A percentile compares a stretch with the other conserved stretches of the same genome.
phyloP scores from a whole-genome alignment of 2,113 vertebrate genomes.

The Scomber scombrus region DNA sequence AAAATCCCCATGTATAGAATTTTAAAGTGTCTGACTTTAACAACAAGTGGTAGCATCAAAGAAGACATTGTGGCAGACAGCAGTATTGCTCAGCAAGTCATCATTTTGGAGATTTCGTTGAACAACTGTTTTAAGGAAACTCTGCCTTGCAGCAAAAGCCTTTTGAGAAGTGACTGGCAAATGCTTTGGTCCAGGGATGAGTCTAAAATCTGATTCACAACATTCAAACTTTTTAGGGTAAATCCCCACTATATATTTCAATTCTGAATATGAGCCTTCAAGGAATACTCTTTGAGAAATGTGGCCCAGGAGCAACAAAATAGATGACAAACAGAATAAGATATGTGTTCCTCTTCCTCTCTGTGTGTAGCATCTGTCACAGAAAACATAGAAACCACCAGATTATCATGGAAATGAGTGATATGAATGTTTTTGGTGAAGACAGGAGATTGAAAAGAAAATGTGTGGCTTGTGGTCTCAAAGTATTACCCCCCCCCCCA shows the following conservation, averaged over 20 bases:
- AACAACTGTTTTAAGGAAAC: neutral
- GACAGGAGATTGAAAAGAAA: slow-evolving; percentile 54
- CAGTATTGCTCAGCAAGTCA: too few species aligned
- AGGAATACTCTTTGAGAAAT: neutral
- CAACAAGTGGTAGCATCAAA: too few species aligned
- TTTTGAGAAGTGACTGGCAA: neutral
- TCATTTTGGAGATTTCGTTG: too few species aligned
- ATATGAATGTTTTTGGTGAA: slow-evolving; percentile 33
- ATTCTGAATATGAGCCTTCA: neutral
- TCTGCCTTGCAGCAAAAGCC: neutral
- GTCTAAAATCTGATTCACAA: neutral
- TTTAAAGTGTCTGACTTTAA: too few species aligned
- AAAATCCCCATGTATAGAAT: too few species aligned
- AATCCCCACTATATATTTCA: too few species aligned
- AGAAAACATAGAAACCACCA: slow-evolving; percentile 34
- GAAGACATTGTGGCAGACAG: too few species aligned
- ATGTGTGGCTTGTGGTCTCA: slow-evolving; percentile 38
- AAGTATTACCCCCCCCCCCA: slow-evolving; percentile 8
- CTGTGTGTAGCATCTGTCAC: slow-evolving; percentile 43
- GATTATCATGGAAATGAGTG: slow-evolving; percentile 60
- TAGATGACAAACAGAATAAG: slow-evolving; percentile 27
- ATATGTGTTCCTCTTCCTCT: slow-evolving; percentile 22
- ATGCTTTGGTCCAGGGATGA: too few species aligned
- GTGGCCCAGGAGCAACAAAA: slow-evolving; percentile 1
- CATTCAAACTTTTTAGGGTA: too few species aligned